Evolutionary conservation across 2,797 vertebrate genomes (phyloP).

Genomic region (Nothura maculosa): DNA sequence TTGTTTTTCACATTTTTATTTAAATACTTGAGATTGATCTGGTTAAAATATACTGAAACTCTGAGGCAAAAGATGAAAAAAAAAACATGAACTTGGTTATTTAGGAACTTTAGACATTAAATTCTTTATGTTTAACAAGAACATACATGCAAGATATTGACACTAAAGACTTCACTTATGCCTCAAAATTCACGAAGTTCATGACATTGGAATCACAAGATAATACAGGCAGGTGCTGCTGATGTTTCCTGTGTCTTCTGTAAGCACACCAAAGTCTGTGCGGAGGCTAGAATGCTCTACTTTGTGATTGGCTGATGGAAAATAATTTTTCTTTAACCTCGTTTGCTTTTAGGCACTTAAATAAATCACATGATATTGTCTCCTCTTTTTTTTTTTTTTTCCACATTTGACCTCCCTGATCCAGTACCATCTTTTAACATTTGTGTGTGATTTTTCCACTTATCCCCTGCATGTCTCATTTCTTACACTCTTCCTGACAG

Average conservation of each 20-base stretch:
- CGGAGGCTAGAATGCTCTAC: neutral
- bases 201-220: neutral
- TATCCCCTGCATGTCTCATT: too few relatives aligned
- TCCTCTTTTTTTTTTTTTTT: too few relatives aligned
- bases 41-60: neutral
- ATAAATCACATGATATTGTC: neutral
- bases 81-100: neutral
- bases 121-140: neutral
- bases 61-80: neutral
- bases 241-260: neutral
- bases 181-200: neutral
- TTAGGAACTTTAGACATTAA: neutral
- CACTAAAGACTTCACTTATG: neutral
- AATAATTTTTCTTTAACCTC: neutral
- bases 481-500: too few relatives aligned
- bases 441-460: too few relatives aligned
- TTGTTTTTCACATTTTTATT: neutral
- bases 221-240: neutral
- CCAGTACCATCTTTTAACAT: too few relatives aligned
- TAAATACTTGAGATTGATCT: neutral
- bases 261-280: neutral
- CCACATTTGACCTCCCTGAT: too few relatives aligned
- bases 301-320: neutral
- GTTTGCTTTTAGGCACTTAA: neutral
- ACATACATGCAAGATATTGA: neutral